phyloP scores from a whole-genome alignment of 2,113 vertebrate species.

The Ursus arctos region DNA sequence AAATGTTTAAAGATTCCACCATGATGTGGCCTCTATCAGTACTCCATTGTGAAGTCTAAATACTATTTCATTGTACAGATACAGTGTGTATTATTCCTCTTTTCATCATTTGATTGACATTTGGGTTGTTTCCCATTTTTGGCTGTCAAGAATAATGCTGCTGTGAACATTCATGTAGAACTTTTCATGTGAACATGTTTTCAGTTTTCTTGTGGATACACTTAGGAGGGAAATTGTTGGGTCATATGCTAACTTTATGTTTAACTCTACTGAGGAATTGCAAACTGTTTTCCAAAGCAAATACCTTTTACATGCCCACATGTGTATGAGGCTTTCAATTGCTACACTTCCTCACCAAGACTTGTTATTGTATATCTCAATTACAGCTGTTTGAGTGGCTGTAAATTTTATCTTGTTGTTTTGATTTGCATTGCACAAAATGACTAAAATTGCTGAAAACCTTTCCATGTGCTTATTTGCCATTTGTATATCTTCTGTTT shows the following conservation, averaged over 20 bases:
- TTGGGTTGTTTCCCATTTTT: not conserved
- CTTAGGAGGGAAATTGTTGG: not conserved
- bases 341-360: not conserved
- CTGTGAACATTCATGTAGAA: not conserved
- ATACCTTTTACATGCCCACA: not conserved
- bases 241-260: not conserved
- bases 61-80: not conserved
- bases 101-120: not conserved
- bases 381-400: not conserved
- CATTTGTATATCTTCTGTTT: not conserved
- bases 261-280: not conserved
- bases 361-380: not conserved
- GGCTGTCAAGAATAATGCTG: not conserved
- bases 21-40: not conserved
- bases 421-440: not conserved
- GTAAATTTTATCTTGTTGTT: not conserved
- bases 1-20: not conserved
- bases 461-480: not conserved
- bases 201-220: not conserved
- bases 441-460: not conserved
- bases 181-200: not conserved
- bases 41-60: not conserved
- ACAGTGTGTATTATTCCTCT: not conserved
- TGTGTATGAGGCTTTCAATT: not conserved
- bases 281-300: not conserved